These are phyloP conservation scores for Meloidogyne chitwoodi DNA, from an alignment of 1,140 invertebrate genomes.

Conservation along the genomic window DNA sequence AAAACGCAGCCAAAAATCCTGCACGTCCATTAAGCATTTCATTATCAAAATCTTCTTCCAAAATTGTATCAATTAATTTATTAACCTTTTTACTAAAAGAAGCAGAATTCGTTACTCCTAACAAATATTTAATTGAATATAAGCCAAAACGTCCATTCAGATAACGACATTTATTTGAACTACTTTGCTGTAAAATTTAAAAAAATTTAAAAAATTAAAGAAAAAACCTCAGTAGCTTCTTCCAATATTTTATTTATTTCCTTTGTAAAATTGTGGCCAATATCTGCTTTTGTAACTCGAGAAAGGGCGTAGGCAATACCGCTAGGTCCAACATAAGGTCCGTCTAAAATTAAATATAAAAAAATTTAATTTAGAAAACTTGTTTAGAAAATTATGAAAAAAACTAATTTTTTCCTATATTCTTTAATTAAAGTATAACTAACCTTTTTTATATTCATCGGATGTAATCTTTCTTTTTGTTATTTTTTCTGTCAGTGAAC, in stretches of 20 bases:
- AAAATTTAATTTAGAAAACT: not conserved
- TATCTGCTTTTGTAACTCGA: constrained; percentile 4
- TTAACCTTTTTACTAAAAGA: constrained; percentile 19
- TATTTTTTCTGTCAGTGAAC: not conserved
- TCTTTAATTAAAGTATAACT: no score
- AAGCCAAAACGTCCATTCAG: constrained; percentile 29
- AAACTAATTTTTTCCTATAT: no score
- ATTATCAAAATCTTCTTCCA: constrained; percentile 31
- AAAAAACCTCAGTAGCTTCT: not conserved
- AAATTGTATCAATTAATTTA: constrained; percentile 16
- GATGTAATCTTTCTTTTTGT: not conserved
- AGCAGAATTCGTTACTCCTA: not conserved
- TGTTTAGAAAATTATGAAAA: not conserved
- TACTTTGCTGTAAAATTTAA: not conserved
- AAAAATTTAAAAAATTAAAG: not conserved
- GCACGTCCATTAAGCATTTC: constrained; percentile 35
- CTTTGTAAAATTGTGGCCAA: constrained; percentile 10
- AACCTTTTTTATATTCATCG: not conserved
- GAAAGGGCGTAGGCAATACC: constrained; percentile 37
- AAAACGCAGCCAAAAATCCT: constrained; percentile 23
- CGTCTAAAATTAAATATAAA: not conserved
- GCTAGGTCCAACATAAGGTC: constrained; percentile 25
- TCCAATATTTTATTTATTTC: constrained; percentile 14
- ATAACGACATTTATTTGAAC: constrained; percentile 11
- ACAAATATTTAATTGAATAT: constrained; percentile 17